A percentile compares a stretch with the other conserved stretches of the same genome.
Conservation (phyloP, 2,888 invertebrate genomes). For the Chrysina gloriosa region DNA sequence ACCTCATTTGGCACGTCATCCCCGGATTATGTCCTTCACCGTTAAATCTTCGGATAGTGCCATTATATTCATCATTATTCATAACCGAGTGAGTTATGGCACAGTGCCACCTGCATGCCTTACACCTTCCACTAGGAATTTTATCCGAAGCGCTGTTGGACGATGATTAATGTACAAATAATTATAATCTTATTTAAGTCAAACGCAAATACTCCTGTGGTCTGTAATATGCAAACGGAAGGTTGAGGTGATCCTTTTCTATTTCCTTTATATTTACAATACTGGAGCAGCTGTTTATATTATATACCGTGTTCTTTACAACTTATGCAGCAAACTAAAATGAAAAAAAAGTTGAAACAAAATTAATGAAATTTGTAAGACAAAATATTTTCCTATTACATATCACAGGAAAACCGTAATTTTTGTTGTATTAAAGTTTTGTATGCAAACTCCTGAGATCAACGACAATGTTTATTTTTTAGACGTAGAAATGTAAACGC, state of each 20-base stretch:
- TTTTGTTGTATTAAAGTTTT: too few species aligned
- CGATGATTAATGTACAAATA: slow-evolving; percentile 20
- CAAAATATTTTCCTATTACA: too few species aligned
- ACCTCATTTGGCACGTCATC: slow-evolving; percentile 9
- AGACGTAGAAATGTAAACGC: too few species aligned
- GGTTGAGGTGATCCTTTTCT: not conserved
- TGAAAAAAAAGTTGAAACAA: too few species aligned
- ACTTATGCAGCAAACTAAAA: too few species aligned
- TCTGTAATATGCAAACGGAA: not conserved
- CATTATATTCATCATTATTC: slow-evolving; percentile 28
- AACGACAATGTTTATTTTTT: too few species aligned
- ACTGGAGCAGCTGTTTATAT: too few species aligned
- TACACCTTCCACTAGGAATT: slow-evolving; percentile 19
- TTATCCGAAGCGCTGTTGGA: not conserved
- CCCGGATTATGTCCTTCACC: slow-evolving; percentile 6
- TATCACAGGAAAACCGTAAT: too few species aligned
- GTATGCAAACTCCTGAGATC: too few species aligned
- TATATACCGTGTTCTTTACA: too few species aligned
- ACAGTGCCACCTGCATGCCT: slow-evolving; percentile 17
- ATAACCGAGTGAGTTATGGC: slow-evolving; percentile 12
- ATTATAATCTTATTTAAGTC: slow-evolving; percentile 4
- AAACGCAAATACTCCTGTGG: slow-evolving; percentile 3
- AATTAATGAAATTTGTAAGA: too few species aligned
- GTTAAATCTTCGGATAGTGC: slow-evolving; percentile 25
- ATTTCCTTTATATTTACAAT: not conserved